phyloP scores from a whole-genome alignment of 2,797 vertebrate genomes.

The Erithacus rubecula region DNA sequence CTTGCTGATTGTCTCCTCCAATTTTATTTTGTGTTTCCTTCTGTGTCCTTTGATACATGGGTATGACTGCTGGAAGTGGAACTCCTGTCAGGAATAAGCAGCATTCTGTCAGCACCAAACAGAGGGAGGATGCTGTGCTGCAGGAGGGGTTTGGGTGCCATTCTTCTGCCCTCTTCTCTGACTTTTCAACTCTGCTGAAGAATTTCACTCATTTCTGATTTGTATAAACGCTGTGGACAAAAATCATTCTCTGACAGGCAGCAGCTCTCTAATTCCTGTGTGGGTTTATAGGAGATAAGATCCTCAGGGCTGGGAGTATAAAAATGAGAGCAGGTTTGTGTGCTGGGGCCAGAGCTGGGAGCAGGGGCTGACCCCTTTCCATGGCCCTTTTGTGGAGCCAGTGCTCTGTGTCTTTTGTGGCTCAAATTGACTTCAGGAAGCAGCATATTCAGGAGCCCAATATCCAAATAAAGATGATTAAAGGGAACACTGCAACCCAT shows the following conservation, averaged over 20 bases:
- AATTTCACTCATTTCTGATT: not conserved
- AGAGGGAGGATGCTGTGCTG: not conserved
- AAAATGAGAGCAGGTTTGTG: not conserved
- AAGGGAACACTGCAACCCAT: not conserved
- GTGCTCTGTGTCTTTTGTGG: not conserved
- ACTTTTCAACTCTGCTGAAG: not conserved
- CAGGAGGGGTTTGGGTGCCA: not conserved
- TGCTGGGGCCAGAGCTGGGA: not conserved
- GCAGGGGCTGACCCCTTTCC: rapidly evolving
- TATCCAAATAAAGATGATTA: not conserved
- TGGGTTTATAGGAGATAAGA: not conserved
- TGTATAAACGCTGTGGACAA: not conserved
- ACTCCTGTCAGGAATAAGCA: not conserved
- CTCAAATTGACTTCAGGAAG: not conserved
- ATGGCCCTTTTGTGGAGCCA: not conserved
- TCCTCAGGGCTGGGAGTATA: not conserved
- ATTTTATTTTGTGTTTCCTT: not conserved
- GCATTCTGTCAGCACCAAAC: not conserved
- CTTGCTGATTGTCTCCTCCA: not conserved
- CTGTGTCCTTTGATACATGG: not conserved
- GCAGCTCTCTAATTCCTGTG: not conserved
- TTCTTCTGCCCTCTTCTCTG: not conserved
- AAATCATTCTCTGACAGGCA: not conserved
- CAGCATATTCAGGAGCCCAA: not conserved
- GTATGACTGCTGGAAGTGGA: not conserved